These are phyloP conservation scores for Macrostomum cliftonense DNA, from an alignment of 2,888 invertebrate genomes.

Conservation along the genomic window DNA sequence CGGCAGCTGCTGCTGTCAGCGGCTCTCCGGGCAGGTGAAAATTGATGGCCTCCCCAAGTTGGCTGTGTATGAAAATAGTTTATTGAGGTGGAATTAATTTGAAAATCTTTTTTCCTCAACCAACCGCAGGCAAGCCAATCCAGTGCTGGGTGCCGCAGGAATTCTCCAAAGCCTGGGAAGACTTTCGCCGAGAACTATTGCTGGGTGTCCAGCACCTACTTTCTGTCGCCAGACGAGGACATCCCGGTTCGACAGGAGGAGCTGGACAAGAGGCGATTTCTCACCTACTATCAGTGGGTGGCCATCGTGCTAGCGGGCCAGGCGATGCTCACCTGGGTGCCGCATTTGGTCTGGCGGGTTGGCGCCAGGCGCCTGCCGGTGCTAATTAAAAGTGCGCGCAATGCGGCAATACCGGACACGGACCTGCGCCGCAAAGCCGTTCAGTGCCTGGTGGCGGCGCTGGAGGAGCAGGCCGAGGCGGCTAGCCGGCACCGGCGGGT, in stretches of 20 bases:
- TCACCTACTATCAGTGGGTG: slow-evolving; percentile 10
- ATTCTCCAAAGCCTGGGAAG: slow-evolving; percentile 9
- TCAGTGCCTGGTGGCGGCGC: slow-evolving; percentile 11
- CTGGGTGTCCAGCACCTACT: slow-evolving; percentile 9
- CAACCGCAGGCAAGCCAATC: slow-evolving; percentile 6
- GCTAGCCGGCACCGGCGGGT: slow-evolving; percentile 8
- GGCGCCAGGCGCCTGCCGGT: slow-evolving; percentile 9
- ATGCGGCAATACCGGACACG: slow-evolving; percentile 8
- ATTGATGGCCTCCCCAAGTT: too few species aligned
- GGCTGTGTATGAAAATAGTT: too few species aligned
- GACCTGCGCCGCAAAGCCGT: slow-evolving; percentile 8
- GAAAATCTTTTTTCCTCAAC: too few species aligned
- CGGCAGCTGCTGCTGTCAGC: too few species aligned
- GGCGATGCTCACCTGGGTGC: slow-evolving; percentile 10
- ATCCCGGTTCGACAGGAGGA: slow-evolving; percentile 5
- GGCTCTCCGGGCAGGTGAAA: too few species aligned
- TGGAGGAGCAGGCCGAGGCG: slow-evolving; percentile 10
- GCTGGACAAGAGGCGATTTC: slow-evolving; percentile 5
- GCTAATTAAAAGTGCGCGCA: slow-evolving; percentile 9
- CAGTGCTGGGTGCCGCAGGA: slow-evolving; percentile 11
- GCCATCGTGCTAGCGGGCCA: slow-evolving; percentile 11
- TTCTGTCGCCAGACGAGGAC: slow-evolving; percentile 2
- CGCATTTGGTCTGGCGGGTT: slow-evolving; percentile 10
- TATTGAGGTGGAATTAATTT: too few species aligned
- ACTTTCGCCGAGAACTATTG: slow-evolving; percentile 10